These are phyloP conservation scores for Drosophila nr. medialis DNA, from an alignment of 2,888 invertebrate genomes.

Conservation along the genomic window DNA sequence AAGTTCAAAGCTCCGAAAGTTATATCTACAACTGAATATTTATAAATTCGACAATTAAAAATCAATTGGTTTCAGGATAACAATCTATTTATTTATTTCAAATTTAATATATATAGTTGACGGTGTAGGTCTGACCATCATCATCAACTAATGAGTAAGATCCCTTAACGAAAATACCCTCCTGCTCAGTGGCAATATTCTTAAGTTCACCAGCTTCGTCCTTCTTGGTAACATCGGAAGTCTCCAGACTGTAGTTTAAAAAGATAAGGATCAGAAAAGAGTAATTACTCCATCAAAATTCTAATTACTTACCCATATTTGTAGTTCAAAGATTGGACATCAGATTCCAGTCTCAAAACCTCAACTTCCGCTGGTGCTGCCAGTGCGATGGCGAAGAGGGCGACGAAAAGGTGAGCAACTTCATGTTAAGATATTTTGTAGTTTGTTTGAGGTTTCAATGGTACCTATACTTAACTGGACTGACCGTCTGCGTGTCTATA, in stretches of 20 bases:
- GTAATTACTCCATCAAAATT: slow-evolving; percentile 72
- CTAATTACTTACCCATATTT: slow-evolving; percentile 77
- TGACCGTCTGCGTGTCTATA: slow-evolving; percentile 41
- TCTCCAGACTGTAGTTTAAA: not conserved
- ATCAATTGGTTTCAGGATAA: slow-evolving; percentile 7
- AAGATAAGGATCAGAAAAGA: accelerated
- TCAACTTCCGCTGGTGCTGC: slow-evolving; percentile 63
- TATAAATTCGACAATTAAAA: not conserved
- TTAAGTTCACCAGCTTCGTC: slow-evolving; percentile 44
- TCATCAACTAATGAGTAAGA: slow-evolving; percentile 85
- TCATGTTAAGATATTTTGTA: slow-evolving; percentile 63
- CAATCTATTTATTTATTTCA: slow-evolving; percentile 35
- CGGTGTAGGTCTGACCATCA: slow-evolving; percentile 86
- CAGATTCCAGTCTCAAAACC: slow-evolving; percentile 20
- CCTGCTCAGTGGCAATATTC: slow-evolving; percentile 78
- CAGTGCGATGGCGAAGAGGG: slow-evolving; percentile 62
- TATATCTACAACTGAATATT: not conserved
- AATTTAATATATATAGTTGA: slow-evolving; percentile 82
- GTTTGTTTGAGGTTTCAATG: slow-evolving; percentile 52
- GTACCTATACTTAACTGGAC: slow-evolving; percentile 42
- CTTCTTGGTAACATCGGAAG: slow-evolving; percentile 82
- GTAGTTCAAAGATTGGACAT: slow-evolving; percentile 85
- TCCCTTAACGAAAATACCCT: slow-evolving; percentile 72
- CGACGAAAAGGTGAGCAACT: slow-evolving; percentile 63
- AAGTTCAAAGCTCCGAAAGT: not conserved